Base-by-base conservation (phyloP, 2,797 vertebrate genomes). In the Pipistrellus nathusii region DNA sequence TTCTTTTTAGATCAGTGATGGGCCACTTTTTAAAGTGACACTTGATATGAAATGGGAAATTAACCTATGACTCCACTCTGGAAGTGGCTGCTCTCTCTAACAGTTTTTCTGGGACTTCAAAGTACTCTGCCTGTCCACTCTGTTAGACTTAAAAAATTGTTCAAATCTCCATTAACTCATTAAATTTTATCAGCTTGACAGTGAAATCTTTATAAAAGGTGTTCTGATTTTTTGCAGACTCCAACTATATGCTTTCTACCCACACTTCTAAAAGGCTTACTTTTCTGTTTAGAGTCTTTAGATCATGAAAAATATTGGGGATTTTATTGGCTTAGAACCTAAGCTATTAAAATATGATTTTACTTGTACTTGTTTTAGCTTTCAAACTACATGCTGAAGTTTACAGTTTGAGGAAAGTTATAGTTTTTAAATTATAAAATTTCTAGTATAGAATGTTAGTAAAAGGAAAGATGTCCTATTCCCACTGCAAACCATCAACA, bases 311-410 rank as follows among this genome's bases (percentile, higher is more conserved):
- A 46, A 71, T 30, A 75, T 3, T 51, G 13, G 14, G 46, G 10
- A 80, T 46, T 53, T 66, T 88, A 23, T 30, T 53, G 85, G 20
- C 38, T 83, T 75, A 51, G n/a, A 21, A 21, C 23, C 17, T 15
- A 8, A 13, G 11, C 44, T 59, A 59, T 25, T 59, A 59, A 59
- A 27, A 27, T 59, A 59, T 5, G 2, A 30, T 62, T 62, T 77
- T 62, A n/a, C 23, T 35, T 85, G 41, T 87, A 32, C 48, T 93
- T n/a, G 17, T 59, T 86, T 94, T 59, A 59, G 51, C 15, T 84
- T 88, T 18, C 0, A 73, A 83, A 35, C 30, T 71, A 30, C 3
- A 48, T n/a, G 76, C 15, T 82, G 11, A 75, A 81, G 44, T 69
- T 82, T 87, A 48, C 21, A 18, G 51, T 62, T 90, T 59, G 35